These are phyloP conservation scores for Holacanthus passer DNA, from an alignment of 2,113 vertebrate genomes.

Conservation along the genomic window DNA sequence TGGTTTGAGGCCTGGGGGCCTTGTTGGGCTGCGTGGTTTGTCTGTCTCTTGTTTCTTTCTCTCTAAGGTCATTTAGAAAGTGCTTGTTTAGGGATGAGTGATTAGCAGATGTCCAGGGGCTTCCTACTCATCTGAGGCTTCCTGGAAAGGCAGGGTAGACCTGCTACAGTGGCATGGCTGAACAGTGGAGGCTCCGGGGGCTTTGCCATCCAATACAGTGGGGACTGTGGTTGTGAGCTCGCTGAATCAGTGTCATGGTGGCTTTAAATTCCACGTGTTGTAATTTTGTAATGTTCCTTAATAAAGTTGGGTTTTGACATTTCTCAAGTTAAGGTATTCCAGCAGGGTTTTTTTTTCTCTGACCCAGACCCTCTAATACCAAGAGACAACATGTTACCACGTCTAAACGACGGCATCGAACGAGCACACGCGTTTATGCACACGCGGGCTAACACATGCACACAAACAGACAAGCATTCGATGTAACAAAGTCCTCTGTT, in stretches of 20 bases:
- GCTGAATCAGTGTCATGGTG: conserved; percentile 44
- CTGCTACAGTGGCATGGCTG: conserved; percentile 72
- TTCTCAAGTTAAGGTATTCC: conserved; percentile 26
- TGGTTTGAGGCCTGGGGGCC: conserved; percentile 76
- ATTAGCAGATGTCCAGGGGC: conserved; percentile 83
- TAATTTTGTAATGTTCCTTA: background rate
- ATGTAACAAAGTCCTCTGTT: conserved; percentile 81
- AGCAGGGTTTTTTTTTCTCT: conserved; percentile 31
- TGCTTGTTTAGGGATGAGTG: conserved; percentile 82
- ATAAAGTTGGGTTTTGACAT: background rate
- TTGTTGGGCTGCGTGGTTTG: conserved; percentile 70
- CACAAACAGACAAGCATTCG: conserved; percentile 65
- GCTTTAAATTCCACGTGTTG: conserved; percentile 28
- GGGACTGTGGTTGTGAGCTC: conserved; percentile 19
- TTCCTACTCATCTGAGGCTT: conserved; percentile 74
- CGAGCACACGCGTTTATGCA: conserved; percentile 11
- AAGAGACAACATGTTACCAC: conserved; percentile 64
- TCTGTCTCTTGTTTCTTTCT: conserved; percentile 70
- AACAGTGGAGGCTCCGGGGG: conserved; percentile 65
- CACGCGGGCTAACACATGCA: conserved; percentile 43
- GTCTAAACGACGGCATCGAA: conserved; percentile 56
- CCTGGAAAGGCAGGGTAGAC: conserved; percentile 73
- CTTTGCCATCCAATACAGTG: conserved; percentile 50
- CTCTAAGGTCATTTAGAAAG: conserved; percentile 79
- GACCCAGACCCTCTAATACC: conserved; percentile 44